phyloP scores from a whole-genome alignment of 2,113 vertebrate species.

The Cranoglanis bouderius region DNA sequence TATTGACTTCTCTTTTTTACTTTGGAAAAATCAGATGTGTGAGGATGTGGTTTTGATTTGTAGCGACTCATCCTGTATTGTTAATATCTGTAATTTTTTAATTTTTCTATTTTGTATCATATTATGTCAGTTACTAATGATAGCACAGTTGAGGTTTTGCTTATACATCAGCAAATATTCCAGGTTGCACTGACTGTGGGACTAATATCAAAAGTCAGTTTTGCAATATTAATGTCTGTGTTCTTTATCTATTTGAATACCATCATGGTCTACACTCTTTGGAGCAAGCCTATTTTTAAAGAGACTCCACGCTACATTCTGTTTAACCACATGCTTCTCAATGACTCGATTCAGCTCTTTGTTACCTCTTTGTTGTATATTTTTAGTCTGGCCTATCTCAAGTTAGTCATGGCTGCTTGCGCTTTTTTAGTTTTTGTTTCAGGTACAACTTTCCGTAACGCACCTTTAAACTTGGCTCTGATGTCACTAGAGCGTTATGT shows the following conservation, averaged over 20 bases:
- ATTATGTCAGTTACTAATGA: constrained; percentile 20
- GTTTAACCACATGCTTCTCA: constrained; percentile 56
- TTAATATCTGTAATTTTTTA: neutral
- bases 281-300: constrained; percentile 39
- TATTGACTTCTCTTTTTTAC: neutral
- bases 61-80: neutral
- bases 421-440: constrained; percentile 20
- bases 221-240: constrained; percentile 14
- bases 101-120: neutral
- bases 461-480: constrained; percentile 53
- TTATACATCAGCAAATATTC: neutral
- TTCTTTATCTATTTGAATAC: constrained; percentile 45
- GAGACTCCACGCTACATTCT: constrained; percentile 48
- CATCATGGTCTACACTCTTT: constrained; percentile 41
- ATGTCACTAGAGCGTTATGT: constrained; percentile 57
- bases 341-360: constrained; percentile 45
- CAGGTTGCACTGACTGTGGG: neutral
- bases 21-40: neutral
- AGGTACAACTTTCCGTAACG: constrained; percentile 24
- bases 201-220: neutral
- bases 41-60: neutral
- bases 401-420: constrained; percentile 1
- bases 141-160: neutral
- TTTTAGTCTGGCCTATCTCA: neutral
- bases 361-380: constrained; percentile 16